Conservation (phyloP, 1,140 invertebrate genomes). For the Manduca sexta region DNA sequence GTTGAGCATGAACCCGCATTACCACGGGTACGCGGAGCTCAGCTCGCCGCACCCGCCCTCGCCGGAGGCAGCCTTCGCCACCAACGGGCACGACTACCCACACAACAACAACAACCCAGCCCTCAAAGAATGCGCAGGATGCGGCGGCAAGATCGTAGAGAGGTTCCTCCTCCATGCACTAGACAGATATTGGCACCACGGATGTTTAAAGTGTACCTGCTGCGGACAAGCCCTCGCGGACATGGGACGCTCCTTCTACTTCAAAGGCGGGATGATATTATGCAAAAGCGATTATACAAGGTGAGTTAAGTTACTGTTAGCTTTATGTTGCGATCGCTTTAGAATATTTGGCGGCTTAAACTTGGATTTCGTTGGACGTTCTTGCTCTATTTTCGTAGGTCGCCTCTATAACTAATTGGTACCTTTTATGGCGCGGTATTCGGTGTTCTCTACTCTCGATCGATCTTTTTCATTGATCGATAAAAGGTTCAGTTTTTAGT, state of each 20-base stretch:
- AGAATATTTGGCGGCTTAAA: too few species aligned
- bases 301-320: too few species aligned
- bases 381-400: too few species aligned
- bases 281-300: conserved; percentile 95
- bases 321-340: too few species aligned
- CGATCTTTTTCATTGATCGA: conserved; percentile 57
- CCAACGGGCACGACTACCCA: conserved; percentile 64
- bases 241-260: conserved; percentile 91
- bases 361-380: too few species aligned
- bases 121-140: conserved; percentile 78
- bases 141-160: conserved; percentile 88
- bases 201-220: conserved; percentile 93
- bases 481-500: conserved; percentile 56
- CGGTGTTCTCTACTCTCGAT: conserved; percentile 25
- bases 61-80: conserved; percentile 74
- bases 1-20: conserved; percentile 81
- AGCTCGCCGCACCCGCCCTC: conserved; percentile 80
- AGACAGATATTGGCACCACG: conserved; percentile 95
- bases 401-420: conserved; percentile 35
- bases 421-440: conserved; percentile 33
- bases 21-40: conserved; percentile 80
- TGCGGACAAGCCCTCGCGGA: conserved; percentile 90
- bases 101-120: conserved; percentile 77
- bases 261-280: conserved; percentile 92
- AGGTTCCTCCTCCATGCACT: conserved; percentile 90